Evolutionary conservation across 2,113 vertebrate species (phyloP), one percentile per base, ranked within the genome.

Genomic region (Xiphophorus hellerii): DNA sequence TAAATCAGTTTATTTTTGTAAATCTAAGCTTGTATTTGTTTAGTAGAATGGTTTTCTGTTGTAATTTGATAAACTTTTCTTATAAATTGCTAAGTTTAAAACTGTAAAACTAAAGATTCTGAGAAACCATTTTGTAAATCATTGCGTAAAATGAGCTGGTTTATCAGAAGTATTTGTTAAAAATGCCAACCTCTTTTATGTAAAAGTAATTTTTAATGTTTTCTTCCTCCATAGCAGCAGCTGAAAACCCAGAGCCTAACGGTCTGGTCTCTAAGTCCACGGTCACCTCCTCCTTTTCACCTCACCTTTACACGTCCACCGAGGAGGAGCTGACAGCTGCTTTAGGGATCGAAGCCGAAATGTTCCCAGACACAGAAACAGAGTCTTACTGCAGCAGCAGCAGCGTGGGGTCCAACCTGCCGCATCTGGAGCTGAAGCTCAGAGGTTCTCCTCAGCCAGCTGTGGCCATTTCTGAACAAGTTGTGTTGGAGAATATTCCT

Each of bases 341-440:
- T 15, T 66, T 78, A 1, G 39, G 83, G 33, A 88, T 88, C 3
- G 88, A 90, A 0, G 87, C 73, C 0, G 89, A 95, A 86, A 89
- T 28, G 28, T 63, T 93, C n/a, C 90, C 93, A 17, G 77, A 94
- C 29, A 17, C 73, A 6, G 92, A 93, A 54, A 88, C 77, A 29
- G 88, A 86, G 7, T 76, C 84, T 22, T 5, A n/a, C 60, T 67
- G 82, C 66, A 76, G 60, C 5, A 0, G 66, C 74, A 61, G 62
- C 13, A 85, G 71, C 48, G 60, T 48, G 0, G 54, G 3, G 31
- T 69, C 77, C 48, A 87, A 83, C 62, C 70, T 66, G 64, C 62
- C 27, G 51, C 54, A 10, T 27, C n/a, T 71, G 1, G 69, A 84
- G 33, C 13, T 33, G 3, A 73, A 39, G 25, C 14, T 10, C 66